These are phyloP conservation scores for Spinus olivaceus DNA, from an alignment of 2,797 vertebrate species.

Conservation along the genomic window DNA sequence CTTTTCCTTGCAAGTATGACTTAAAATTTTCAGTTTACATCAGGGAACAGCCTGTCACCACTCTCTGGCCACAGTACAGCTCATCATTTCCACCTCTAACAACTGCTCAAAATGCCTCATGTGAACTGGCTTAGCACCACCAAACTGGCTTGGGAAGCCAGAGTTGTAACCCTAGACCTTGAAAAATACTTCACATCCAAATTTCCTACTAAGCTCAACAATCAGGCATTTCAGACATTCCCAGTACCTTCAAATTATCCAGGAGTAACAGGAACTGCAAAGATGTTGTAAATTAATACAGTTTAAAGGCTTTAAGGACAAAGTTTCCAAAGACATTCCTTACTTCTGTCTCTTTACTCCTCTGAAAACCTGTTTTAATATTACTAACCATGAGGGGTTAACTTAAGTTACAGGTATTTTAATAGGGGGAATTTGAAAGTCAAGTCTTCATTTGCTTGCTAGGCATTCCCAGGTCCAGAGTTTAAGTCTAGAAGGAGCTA, in stretches of 20 bases:
- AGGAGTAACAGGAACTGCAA: conserved; percentile 8
- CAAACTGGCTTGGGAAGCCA: not conserved
- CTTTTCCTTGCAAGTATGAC: not conserved
- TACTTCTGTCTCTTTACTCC: not conserved
- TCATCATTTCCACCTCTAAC: conserved; percentile 20
- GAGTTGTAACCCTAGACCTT: not conserved
- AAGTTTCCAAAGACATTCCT: not conserved
- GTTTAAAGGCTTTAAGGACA: not conserved
- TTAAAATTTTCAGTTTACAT: not conserved
- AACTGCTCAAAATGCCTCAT: not conserved
- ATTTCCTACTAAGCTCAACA: not conserved
- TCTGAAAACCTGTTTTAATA: not conserved
- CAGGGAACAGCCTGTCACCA: not conserved
- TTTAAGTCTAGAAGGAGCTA: not conserved
- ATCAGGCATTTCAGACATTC: not conserved
- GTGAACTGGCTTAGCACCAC: conserved; percentile 12
- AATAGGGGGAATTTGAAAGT: not conserved
- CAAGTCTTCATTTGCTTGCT: not conserved
- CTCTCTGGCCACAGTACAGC: not conserved
- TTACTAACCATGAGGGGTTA: not conserved
- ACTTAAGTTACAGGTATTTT: not conserved
- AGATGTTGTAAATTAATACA: not conserved
- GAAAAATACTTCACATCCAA: conserved; percentile 20
- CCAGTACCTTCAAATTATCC: not conserved
- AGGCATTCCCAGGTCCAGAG: not conserved